Evolutionary conservation across 2,888 invertebrate species (phyloP), one percentile per base, ranked within the genome.

Genomic region (Trichopoda pennipes): DNA sequence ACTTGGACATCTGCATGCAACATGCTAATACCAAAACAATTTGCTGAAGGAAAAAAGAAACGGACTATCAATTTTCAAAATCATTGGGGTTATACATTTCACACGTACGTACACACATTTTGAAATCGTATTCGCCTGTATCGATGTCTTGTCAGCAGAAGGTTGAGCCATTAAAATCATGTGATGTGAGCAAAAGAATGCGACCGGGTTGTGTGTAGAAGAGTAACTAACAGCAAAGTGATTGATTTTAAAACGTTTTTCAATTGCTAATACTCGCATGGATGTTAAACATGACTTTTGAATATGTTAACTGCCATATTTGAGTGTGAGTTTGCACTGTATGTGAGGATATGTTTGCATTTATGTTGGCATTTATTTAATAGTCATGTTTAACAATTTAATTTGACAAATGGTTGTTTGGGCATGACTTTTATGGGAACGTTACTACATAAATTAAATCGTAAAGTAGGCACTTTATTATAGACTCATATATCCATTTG

Each of bases 171-270:
- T 49, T 35, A 60, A 21, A 16, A n/a, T 53, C 16, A 23, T 53
- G n/a, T 53, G 73, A 53, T 32, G 42, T 68, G 38, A 58, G 60
- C 21, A 35, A 75, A 55, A 55, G 23, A 47, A 64, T 66, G 60
- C 56, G 74, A 66, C 23, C 12, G 70, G 58, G 64, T 75, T 75
- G 55, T 58, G 21, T 51, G 66, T 10, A 10, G 64, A 38, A 35
- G n/a, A 35, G 23, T 38, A 49, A 60, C 16, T 38, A 49, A 60
- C 16, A 44, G 55, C 19, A 68, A 8, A 70, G 66, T 82, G 82
- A 82, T 82, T 82, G 82, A 82, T 82, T 82, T 82, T 82, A 76
- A 76, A 82, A 82, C 75, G 82, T 82, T 82, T 82, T 76, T 82
- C 82, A 79, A 82, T 82, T 75, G 79, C 21, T 60, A 66, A 61